These are phyloP conservation scores for Haliclona indistincta DNA, from an alignment of 37 sponge, comb jelly and placozoan genomes.

Conservation along the genomic window DNA sequence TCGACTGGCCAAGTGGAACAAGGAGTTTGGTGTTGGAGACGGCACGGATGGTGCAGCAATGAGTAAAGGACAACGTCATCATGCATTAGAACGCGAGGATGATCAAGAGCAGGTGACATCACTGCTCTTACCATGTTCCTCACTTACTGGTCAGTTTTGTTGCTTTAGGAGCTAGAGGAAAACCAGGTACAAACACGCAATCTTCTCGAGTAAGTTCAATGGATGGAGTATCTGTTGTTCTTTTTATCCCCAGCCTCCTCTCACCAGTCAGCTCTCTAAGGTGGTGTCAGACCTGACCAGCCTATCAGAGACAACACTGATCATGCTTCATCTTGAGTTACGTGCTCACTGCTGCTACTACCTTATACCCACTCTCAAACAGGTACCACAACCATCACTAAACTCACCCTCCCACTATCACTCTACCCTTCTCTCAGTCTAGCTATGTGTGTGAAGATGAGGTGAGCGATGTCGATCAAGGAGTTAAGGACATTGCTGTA, in stretches of 20 bases:
- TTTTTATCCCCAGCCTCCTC: not conserved
- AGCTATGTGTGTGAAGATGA: slow-evolving; percentile 43
- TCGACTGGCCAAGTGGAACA: slow-evolving; percentile 6
- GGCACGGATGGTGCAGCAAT: slow-evolving; percentile 15
- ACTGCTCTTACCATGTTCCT: not conserved
- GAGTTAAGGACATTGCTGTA: slow-evolving; percentile 49
- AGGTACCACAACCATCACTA: slow-evolving; percentile 26
- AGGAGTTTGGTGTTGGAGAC: not conserved
- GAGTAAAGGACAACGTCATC: not conserved
- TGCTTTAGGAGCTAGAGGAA: not conserved
- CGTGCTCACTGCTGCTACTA: slow-evolving; percentile 86
- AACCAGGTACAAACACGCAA: slow-evolving; percentile 4
- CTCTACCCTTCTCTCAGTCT: slow-evolving; percentile 24
- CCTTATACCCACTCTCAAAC: slow-evolving; percentile 60
- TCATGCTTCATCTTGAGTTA: slow-evolving; percentile 89
- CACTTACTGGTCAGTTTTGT: not conserved
- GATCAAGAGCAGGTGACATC: not conserved
- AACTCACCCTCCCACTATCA: not conserved
- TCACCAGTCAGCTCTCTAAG: slow-evolving; percentile 39
- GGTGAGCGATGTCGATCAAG: slow-evolving; percentile 34
- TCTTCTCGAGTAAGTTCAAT: not conserved
- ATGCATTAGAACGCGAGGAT: not conserved
- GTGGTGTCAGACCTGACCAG: slow-evolving; percentile 30
- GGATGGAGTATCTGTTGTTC: not conserved
- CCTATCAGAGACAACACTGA: slow-evolving; percentile 49